phyloP scores from a whole-genome alignment of 2,797 vertebrate species.

The Triplophysa yarkandensis region DNA sequence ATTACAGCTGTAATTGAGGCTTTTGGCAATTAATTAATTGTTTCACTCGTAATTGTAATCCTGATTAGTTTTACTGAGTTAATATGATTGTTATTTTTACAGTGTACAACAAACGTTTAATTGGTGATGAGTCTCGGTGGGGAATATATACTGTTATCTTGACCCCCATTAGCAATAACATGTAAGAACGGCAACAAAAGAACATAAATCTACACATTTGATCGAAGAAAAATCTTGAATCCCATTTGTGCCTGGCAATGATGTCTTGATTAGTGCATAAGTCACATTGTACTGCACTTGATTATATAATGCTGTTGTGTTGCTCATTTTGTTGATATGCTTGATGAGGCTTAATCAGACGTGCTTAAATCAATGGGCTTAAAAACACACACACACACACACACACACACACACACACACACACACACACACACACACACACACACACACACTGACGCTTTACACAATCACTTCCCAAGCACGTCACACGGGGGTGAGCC shows the following conservation, averaged over 20 bases:
- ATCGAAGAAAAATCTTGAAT: conserved; percentile 60
- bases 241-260: conserved; percentile 61
- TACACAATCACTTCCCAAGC: conserved; percentile 42
- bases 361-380: conserved; percentile 68
- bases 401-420: too few relatives aligned
- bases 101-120: not conserved
- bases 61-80: too few relatives aligned
- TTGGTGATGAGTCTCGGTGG: not conserved
- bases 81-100: not conserved
- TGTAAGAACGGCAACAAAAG: conserved; percentile 18
- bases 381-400: conserved; percentile 18
- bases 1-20: too few relatives aligned
- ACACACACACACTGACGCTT: not conserved
- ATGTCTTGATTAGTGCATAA: conserved; percentile 70
- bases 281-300: conserved; percentile 68
- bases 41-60: too few relatives aligned
- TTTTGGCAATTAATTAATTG: too few relatives aligned
- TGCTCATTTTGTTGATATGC: conserved; percentile 67
- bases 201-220: conserved; percentile 64
- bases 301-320: conserved; percentile 73
- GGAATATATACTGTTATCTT: conserved; percentile 35
- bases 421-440: not conserved
- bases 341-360: conserved; percentile 74
- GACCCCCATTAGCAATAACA: conserved; percentile 48
- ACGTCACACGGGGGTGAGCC: conserved; percentile 29